Percentiles rank a stretch among this genome's conserved stretches.
These are phyloP conservation scores for Choloepus didactylus DNA, from an alignment of 2,797 vertebrate species.

Conservation along the genomic window DNA sequence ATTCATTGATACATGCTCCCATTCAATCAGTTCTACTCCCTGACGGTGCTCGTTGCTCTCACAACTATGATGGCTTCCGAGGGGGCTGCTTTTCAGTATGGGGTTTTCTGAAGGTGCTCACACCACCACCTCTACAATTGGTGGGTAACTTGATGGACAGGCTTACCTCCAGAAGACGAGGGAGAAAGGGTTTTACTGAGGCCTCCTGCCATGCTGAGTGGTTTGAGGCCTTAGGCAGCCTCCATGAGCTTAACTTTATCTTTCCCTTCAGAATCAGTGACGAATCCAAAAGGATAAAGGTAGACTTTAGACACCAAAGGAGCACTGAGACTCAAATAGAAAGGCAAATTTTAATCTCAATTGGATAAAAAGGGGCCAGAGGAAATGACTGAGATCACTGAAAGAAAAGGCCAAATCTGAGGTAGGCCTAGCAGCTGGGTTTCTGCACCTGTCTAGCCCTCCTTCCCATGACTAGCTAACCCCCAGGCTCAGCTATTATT, in stretches of 20 bases:
- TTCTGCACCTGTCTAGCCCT: constrained; percentile 69
- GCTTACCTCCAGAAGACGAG: constrained; percentile 63
- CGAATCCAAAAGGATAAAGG: constrained; percentile 76
- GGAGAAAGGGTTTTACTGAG: constrained; percentile 74
- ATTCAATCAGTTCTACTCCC: neutral
- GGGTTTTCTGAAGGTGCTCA: constrained; percentile 60
- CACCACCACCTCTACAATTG: constrained; percentile 71
- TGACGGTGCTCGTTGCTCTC: neutral
- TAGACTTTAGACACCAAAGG: constrained; percentile 80
- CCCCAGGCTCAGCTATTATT: constrained; percentile 26
- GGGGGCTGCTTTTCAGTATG: neutral
- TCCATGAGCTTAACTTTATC: constrained; percentile 74
- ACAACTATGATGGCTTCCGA: neutral
- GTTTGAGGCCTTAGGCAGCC: constrained; percentile 63
- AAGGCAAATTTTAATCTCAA: constrained; percentile 81
- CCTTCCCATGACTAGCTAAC: constrained; percentile 61
- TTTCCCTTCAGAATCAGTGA: constrained; percentile 81
- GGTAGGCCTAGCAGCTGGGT: constrained; percentile 82
- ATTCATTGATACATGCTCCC: constrained; percentile 44
- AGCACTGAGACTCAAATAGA: constrained; percentile 61
- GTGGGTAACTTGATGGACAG: constrained; percentile 68
- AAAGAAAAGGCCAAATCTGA: constrained; percentile 80
- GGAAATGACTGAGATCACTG: constrained; percentile 80
- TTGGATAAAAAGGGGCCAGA: constrained; percentile 82
- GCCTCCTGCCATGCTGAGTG: constrained; percentile 69